These are phyloP conservation scores for Pachliopta kotzebuea DNA, from an alignment of 2,888 invertebrate species.

Conservation along the genomic window DNA sequence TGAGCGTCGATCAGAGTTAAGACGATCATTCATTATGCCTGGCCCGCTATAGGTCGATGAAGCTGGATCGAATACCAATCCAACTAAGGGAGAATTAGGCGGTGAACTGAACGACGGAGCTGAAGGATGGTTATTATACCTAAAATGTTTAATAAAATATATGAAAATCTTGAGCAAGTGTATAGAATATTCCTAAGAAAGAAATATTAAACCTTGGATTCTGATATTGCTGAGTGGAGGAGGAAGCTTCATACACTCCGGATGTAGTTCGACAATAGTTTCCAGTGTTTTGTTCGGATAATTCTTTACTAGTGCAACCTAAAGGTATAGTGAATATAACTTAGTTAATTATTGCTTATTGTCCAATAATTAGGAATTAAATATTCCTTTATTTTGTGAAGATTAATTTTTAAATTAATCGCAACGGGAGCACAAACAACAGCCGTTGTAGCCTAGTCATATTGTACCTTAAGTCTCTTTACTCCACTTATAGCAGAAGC, in stretches of 20 bases:
- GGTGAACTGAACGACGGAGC: slow-evolving; percentile 73
- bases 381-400: too few relatives aligned
- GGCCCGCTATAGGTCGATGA: slow-evolving; percentile 61
- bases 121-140: slow-evolving; percentile 65
- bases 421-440: too few relatives aligned
- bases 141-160: slow-evolving; percentile 35
- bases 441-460: too few relatives aligned
- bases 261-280: slow-evolving; percentile 66
- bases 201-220: slow-evolving; percentile 50
- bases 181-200: too few relatives aligned
- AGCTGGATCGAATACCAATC: slow-evolving; percentile 69
- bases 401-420: too few relatives aligned
- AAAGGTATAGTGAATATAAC: slow-evolving; percentile 28
- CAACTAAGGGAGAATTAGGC: slow-evolving; percentile 70
- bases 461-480: too few relatives aligned
- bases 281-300: slow-evolving; percentile 61
- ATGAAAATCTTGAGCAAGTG: too few relatives aligned
- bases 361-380: too few relatives aligned
- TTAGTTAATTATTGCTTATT: too few relatives aligned
- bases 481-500: too few relatives aligned
- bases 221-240: slow-evolving; percentile 61
- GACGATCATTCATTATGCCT: slow-evolving; percentile 58
- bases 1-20: slow-evolving; percentile 59
- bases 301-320: slow-evolving; percentile 65
- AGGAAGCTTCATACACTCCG: slow-evolving; percentile 64